phyloP scores from a whole-genome alignment of 2,113 vertebrate genomes.

The Sigmodon hispidus region DNA sequence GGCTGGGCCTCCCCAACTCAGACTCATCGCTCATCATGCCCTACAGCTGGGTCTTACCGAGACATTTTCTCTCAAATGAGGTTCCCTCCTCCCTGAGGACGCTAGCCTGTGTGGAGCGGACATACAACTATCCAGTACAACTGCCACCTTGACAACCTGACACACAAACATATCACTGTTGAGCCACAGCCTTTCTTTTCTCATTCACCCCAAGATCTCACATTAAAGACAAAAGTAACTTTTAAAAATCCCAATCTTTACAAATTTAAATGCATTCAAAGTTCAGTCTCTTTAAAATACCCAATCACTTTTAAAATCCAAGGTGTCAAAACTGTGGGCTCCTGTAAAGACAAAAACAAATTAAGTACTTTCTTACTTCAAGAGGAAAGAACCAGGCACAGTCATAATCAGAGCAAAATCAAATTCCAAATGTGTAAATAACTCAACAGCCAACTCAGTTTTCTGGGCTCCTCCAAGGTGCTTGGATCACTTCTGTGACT shows the following conservation, averaged over 20 bases:
- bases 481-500: background rate
- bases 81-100: background rate
- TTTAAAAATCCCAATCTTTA: background rate
- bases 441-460: background rate
- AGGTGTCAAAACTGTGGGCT: background rate
- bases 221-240: background rate
- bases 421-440: background rate
- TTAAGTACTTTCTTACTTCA: background rate
- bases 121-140: background rate
- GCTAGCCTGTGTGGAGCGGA: background rate
- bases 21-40: too few species aligned
- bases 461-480: background rate
- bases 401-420: too few species aligned
- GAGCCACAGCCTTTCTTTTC: too few species aligned
- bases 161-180: background rate
- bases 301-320: background rate
- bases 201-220: background rate
- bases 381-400: background rate
- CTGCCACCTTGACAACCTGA: background rate
- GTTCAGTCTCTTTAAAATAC: background rate
- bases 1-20: too few species aligned
- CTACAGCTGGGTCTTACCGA: background rate
- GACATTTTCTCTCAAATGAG: background rate
- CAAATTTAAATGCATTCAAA: too few species aligned
- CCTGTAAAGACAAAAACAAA: background rate